Conservation (phyloP, 2,888 invertebrate species). For the Spatulosminthurus flaviceps region DNA sequence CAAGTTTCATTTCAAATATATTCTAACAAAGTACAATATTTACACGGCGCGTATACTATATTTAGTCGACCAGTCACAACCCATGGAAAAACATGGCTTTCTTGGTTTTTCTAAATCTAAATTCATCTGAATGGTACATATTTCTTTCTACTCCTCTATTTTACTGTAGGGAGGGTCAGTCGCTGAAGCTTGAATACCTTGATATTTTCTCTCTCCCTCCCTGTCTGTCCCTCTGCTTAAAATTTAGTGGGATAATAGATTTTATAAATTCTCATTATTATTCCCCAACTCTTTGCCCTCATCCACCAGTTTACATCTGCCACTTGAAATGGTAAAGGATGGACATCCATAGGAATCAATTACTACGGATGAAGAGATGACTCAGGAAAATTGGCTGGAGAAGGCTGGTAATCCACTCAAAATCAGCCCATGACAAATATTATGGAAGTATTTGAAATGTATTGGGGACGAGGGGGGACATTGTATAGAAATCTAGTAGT, state of each 20-base stretch:
- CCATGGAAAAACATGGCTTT: background rate
- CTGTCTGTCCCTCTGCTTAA: too few relatives aligned
- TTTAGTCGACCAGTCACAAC: background rate
- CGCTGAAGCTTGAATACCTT: too few relatives aligned
- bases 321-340: background rate
- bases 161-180: too few relatives aligned
- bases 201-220: too few relatives aligned
- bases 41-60: background rate
- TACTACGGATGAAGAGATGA: background rate
- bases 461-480: too few relatives aligned
- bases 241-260: too few relatives aligned
- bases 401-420: too few relatives aligned
- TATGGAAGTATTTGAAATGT: background rate
- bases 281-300: background rate
- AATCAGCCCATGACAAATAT: background rate
- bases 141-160: too few relatives aligned
- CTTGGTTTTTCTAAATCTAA: background rate
- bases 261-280: too few relatives aligned
- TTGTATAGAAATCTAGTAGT: too few relatives aligned
- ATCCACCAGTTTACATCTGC: background rate
- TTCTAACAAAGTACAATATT: slow-evolving; percentile 9
- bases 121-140: background rate
- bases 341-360: background rate
- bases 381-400: background rate
- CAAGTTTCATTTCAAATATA: slow-evolving; percentile 12